phyloP scores from a whole-genome alignment of 1,140 invertebrate genomes.

The Streblospio benedicti region DNA sequence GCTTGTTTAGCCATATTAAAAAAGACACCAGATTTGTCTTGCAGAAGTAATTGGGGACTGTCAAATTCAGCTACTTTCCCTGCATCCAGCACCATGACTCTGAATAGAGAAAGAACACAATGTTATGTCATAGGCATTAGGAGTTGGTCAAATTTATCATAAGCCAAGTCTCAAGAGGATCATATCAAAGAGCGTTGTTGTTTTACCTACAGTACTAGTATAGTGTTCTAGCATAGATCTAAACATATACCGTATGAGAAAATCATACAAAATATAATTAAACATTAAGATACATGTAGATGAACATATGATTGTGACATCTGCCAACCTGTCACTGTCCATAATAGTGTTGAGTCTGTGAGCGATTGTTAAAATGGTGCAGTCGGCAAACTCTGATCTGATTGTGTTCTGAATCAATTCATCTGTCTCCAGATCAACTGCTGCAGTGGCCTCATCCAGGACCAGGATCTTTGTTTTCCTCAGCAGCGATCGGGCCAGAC shows the following conservation, averaged over 20 bases:
- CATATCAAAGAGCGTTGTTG: too few species aligned
- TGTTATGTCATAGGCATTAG: background rate
- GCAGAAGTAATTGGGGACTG: constrained; percentile 36
- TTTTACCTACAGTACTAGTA: too few species aligned
- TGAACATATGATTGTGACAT: background rate
- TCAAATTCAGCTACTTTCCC: constrained; percentile 54
- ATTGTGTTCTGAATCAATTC: constrained; percentile 48
- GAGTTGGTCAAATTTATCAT: background rate
- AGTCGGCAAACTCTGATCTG: constrained; percentile 37
- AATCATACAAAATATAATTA: background rate
- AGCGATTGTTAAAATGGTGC: constrained; percentile 49
- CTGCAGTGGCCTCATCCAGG: constrained; percentile 53
- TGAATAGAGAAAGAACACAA: constrained; percentile 23
- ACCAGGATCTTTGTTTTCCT: constrained; percentile 66
- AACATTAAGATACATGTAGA: background rate
- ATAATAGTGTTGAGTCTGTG: constrained; percentile 50
- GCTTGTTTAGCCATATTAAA: constrained; percentile 14
- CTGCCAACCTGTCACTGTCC: constrained; percentile 32
- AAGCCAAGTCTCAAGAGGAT: too few species aligned
- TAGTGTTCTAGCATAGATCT: background rate
- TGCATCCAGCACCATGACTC: constrained; percentile 80
- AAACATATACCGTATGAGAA: background rate
- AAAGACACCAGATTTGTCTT: constrained; percentile 9
- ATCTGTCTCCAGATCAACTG: constrained; percentile 48
- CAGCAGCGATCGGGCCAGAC: constrained; percentile 50